Conservation (phyloP, 2,888 invertebrate species). For the Pheosia tremula region DNA sequence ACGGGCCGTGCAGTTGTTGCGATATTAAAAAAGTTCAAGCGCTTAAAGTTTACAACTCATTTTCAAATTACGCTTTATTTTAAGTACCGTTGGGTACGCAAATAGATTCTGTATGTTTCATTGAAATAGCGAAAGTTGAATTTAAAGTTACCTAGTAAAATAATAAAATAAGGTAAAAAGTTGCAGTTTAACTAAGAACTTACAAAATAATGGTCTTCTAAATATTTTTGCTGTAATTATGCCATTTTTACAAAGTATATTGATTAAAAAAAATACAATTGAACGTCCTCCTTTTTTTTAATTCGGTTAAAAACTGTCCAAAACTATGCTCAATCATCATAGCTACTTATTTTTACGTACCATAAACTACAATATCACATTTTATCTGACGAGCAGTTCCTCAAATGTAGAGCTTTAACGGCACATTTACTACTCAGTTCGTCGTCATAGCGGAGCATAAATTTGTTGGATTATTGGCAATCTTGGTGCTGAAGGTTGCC, state of each 20-base stretch:
- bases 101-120: background rate
- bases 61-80: constrained; percentile 6
- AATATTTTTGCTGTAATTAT: too few relatives aligned
- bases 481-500: constrained; percentile 21
- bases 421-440: constrained; percentile 19
- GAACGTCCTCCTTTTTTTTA: too few relatives aligned
- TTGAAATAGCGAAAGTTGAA: too few relatives aligned
- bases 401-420: constrained; percentile 11
- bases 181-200: too few relatives aligned
- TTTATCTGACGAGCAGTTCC: constrained; percentile 8
- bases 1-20: constrained; percentile 11
- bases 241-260: too few relatives aligned
- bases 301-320: background rate
- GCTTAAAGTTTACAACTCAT: constrained; percentile 11
- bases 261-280: too few relatives aligned
- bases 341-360: background rate
- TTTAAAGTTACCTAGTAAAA: too few relatives aligned
- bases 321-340: background rate
- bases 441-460: constrained; percentile 26
- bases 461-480: constrained; percentile 38
- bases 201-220: too few relatives aligned
- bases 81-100: background rate
- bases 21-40: constrained; percentile 24
- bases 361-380: background rate
- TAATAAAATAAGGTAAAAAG: too few relatives aligned